Conservation (phyloP, 2,797 vertebrate genomes). For the Melanotaenia maccullochi region DNA sequence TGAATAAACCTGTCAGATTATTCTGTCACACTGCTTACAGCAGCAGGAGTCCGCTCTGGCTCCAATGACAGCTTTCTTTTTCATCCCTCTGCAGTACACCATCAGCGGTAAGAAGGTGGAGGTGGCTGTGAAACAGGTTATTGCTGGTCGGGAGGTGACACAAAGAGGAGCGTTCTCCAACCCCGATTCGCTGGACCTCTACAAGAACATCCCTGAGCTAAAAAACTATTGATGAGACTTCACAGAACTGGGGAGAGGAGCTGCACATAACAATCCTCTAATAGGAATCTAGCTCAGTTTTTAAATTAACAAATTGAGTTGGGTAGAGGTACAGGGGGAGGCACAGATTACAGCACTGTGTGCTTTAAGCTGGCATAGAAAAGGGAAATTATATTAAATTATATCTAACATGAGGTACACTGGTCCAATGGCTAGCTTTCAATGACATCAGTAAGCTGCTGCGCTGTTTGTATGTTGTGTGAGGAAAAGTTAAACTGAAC, state of each 20-base stretch:
- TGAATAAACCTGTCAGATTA: conserved; percentile 21
- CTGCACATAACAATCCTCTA: neutral
- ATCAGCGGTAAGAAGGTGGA: conserved; percentile 98
- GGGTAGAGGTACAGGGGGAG: conserved; percentile 15
- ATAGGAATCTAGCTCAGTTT: conserved; percentile 21
- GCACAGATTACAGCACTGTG: conserved; percentile 4
- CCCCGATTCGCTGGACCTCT: conserved; percentile 92
- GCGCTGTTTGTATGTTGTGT: conserved; percentile 10
- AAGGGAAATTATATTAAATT: conserved; percentile 8
- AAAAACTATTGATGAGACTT: conserved; percentile 84
- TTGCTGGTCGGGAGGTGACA: conserved; percentile 89
- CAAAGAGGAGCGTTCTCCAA: conserved; percentile 94
- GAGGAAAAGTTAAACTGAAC: conserved; percentile 28
- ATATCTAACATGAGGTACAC: neutral
- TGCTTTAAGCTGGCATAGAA: conserved; percentile 10
- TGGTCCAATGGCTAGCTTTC: conserved; percentile 17
- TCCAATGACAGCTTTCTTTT: conserved; percentile 24
- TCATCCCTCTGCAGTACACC: conserved; percentile 87
- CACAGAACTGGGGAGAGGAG: conserved; percentile 6
- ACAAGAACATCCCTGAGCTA: conserved; percentile 92
- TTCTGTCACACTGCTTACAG: conserved; percentile 5
- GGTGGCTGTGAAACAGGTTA: conserved; percentile 94
- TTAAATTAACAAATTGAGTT: conserved; percentile 32
- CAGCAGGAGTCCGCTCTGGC: conserved; percentile 5
- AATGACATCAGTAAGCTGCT: conserved; percentile 19